Evolutionary conservation across 92 coral and sea anemone genomes (phyloP).

Genomic region (Meandrina meandrites): DNA sequence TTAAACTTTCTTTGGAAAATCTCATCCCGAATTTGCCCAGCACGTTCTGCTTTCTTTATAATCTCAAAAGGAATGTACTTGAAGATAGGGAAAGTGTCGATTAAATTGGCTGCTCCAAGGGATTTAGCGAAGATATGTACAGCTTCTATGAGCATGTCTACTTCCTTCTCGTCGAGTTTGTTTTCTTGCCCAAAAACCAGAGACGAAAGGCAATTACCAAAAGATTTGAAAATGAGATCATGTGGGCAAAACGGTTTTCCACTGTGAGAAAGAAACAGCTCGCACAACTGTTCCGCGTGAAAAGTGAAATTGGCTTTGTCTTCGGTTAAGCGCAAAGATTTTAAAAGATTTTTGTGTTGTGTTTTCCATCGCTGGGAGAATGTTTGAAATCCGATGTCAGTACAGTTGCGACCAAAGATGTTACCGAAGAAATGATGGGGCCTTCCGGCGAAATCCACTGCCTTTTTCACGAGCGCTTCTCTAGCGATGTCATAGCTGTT

Average conservation of each 20-base stretch:
- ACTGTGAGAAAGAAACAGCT: slow-evolving; percentile 38
- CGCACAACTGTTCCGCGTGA: slow-evolving; percentile 63
- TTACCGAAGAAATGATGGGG: slow-evolving; percentile 73
- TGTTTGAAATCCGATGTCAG: slow-evolving; percentile 72
- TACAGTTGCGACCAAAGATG: slow-evolving; percentile 56
- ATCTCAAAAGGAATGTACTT: slow-evolving; percentile 63
- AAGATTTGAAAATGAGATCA: slow-evolving; percentile 50
- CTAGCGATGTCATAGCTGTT: slow-evolving; percentile 73
- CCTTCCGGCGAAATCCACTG: slow-evolving; percentile 75
- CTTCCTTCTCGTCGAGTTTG: slow-evolving; percentile 60
- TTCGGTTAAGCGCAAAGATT: slow-evolving; percentile 52
- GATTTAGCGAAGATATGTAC: slow-evolving; percentile 60
- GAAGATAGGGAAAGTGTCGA: slow-evolving; percentile 81
- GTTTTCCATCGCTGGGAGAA: slow-evolving; percentile 56
- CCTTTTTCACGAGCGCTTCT: slow-evolving; percentile 77
- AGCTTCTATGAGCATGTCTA: slow-evolving; percentile 56
- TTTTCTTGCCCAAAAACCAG: slow-evolving; percentile 68
- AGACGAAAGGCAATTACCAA: slow-evolving; percentile 61
- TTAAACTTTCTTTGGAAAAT: slow-evolving; percentile 65
- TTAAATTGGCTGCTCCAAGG: slow-evolving; percentile 76
- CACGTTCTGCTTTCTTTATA: slow-evolving; percentile 51
- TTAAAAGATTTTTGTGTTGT: slow-evolving; percentile 58
- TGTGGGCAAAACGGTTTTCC: slow-evolving; percentile 64
- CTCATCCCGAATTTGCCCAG: slow-evolving; percentile 57
- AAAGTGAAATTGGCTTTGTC: slow-evolving; percentile 44